Conservation (phyloP, 2,113 vertebrate genomes). For the Psephotus haematonotus region DNA sequence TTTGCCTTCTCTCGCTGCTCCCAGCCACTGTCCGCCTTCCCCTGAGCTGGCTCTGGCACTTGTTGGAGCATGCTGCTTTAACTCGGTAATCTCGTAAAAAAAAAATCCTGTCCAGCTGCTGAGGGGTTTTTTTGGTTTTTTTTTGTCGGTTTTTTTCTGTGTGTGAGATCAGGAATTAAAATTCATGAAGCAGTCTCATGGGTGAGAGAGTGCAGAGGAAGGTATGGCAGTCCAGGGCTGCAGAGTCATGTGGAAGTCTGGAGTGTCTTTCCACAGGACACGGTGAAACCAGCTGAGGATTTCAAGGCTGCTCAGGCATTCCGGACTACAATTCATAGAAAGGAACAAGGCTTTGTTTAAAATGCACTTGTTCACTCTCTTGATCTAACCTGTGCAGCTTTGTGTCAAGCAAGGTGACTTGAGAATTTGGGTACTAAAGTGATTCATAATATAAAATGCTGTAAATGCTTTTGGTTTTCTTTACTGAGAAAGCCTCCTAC, state of each 20-base stretch:
- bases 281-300: background rate
- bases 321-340: background rate
- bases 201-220: background rate
- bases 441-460: background rate
- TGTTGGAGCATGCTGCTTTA: background rate
- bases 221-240: background rate
- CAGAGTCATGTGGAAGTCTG: background rate
- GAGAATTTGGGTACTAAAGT: background rate
- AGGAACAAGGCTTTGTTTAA: background rate
- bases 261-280: background rate
- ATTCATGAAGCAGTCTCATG: background rate
- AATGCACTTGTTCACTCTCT: background rate
- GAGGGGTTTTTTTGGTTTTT: background rate
- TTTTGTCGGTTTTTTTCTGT: too few species aligned
- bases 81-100: constrained; percentile 5
- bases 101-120: background rate
- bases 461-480: background rate
- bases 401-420: background rate
- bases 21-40: background rate
- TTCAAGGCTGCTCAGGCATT: background rate
- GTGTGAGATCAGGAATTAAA: background rate
- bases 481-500: background rate
- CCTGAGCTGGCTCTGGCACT: background rate
- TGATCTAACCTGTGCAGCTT: background rate
- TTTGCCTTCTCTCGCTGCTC: background rate